Percentiles rank a stretch among this genome's conserved stretches.
Evolutionary conservation across 2,888 invertebrate genomes (phyloP).

Genomic region (Chymomyza caudatula): DNA sequence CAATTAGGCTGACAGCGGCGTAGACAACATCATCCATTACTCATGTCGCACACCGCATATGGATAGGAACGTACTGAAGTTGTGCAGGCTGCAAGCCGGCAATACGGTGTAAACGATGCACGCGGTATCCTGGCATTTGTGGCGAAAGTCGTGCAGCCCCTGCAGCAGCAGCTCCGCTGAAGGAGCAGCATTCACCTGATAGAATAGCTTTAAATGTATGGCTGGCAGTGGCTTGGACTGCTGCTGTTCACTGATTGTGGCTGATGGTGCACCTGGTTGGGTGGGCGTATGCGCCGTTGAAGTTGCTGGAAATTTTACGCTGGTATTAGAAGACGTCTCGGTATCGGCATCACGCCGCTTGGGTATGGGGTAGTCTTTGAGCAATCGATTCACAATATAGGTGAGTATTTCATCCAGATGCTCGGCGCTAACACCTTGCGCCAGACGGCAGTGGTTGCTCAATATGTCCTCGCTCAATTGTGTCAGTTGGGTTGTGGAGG

Average conservation of each 20-base stretch:
- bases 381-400: conserved; percentile 79
- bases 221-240: conserved; percentile 79
- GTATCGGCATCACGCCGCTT: conserved; percentile 70
- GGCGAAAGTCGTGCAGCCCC: conserved; percentile 77
- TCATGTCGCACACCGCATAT: conserved; percentile 89
- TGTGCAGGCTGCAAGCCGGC: conserved; percentile 89
- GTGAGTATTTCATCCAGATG: conserved; percentile 81
- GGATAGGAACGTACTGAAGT: conserved; percentile 89
- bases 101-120: conserved; percentile 85
- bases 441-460: conserved; percentile 73
- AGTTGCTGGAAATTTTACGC: background rate
- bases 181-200: conserved; percentile 82
- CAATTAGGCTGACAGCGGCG: background rate
- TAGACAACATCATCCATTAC: conserved; percentile 64
- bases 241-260: conserved; percentile 2
- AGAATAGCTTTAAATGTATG: conserved; percentile 88
- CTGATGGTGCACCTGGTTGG: background rate
- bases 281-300: conserved; percentile 52
- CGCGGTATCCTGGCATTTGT: conserved; percentile 79
- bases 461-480: conserved; percentile 78
- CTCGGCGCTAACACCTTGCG: conserved; percentile 78
- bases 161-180: conserved; percentile 77
- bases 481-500: conserved; percentile 77
- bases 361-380: conserved; percentile 78
- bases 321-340: conserved; percentile 48